Evolutionary conservation across 2,113 vertebrate genomes (phyloP), one percentile per base, ranked within the genome.

Genomic region (Sclerurus mexicanus): DNA sequence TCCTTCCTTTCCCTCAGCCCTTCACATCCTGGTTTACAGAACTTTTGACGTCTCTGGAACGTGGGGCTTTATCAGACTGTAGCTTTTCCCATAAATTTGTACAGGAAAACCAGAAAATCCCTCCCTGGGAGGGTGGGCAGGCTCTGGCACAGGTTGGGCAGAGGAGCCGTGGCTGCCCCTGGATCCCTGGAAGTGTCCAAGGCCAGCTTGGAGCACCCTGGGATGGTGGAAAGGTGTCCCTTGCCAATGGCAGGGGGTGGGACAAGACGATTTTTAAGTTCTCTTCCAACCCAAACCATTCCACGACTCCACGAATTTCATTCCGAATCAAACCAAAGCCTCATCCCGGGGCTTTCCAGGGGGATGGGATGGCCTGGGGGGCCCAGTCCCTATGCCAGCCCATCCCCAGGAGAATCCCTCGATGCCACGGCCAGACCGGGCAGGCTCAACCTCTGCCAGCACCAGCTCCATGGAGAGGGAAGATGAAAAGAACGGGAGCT

Each of bases 31-130:
- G 24, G 7, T 37, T 35, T 18, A 9, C 16, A 7, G 60, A n/a
- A 2, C 42, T 49, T 6, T 5, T 7, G 25, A 33, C 15, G 1
- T 4, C 52, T 20, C 56, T 7, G 14, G 37, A 74, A 55, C 15
- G 28, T 4, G 20, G 8, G 8, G 23, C 0, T 20, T 59, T 47
- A n/a, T 17, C 1, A 0, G 2, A 15, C 1, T 0, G 4, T 6
- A 4, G 55, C 19, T 52, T 10, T 1, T 1, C 17, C 5, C 20
- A 2, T 6, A 2, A 11, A 77, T 69, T 60, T 14, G 66, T 12
- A 5, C n/a, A 6, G 6, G 49, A 68, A 82, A 59, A 19, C 0
- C 3, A 2, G 25, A 4, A 4, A 9, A 23, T 23, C 20, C 24
- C 16, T 28, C 82, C 50, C 23, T 1, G 23, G 1, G 35, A 12